phyloP scores from a whole-genome alignment of 1,140 invertebrate species.

The Dysdera silvatica region DNA sequence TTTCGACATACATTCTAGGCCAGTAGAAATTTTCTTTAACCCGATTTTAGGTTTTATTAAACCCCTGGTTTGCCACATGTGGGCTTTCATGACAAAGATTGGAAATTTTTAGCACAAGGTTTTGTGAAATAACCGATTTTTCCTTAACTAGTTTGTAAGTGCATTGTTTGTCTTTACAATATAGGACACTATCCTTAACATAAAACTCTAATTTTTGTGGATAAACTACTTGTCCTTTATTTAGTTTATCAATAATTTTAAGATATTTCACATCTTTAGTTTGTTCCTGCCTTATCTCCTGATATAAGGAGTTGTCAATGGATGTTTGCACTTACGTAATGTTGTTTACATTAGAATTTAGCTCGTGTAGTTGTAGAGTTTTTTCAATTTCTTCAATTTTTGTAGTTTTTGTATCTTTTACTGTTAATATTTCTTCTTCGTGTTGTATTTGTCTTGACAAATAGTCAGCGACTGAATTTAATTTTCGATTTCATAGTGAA shows the following conservation, averaged over 20 bases:
- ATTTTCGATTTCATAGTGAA: not conserved
- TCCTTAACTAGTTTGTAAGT: not conserved
- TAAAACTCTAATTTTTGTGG: not conserved
- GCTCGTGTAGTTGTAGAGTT: not conserved
- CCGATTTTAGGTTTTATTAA: not conserved
- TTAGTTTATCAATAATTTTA: no score
- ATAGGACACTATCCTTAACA: not conserved
- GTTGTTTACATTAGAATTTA: not conserved
- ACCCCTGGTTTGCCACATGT: not conserved
- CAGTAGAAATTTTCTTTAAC: conserved; percentile 3
- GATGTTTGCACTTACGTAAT: not conserved
- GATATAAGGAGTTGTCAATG: not conserved
- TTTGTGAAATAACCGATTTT: not conserved
- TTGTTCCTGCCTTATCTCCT: not conserved
- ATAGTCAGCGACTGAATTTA: not conserved
- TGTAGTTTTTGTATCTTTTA: no score
- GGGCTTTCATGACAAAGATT: not conserved
- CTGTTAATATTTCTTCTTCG: no score
- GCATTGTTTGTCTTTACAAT: not conserved
- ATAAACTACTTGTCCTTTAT: no score
- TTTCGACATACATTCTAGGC: not conserved
- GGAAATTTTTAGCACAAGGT: not conserved
- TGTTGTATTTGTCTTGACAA: not conserved
- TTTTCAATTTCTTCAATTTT: not conserved
- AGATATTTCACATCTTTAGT: no score